These are phyloP conservation scores for Pachyrhynchus sulphureomaculatus DNA, from an alignment of 1,140 invertebrate genomes.

Conservation along the genomic window DNA sequence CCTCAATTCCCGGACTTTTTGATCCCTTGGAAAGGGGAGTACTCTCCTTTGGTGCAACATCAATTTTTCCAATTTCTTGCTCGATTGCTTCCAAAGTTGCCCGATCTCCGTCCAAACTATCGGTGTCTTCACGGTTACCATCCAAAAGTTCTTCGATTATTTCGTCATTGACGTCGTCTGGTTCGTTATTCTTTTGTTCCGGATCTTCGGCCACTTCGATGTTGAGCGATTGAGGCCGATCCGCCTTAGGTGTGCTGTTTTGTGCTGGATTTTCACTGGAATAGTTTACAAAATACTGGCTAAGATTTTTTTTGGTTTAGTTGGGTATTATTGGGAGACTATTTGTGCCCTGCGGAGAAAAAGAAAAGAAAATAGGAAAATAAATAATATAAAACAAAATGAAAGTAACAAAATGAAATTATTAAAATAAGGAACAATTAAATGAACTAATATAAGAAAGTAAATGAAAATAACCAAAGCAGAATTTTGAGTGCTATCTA, in stretches of 20 bases:
- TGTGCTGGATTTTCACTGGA: constrained; percentile 40
- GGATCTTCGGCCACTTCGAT: constrained; percentile 51
- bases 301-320: constrained; percentile 12
- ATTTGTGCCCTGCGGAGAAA: constrained; percentile 43
- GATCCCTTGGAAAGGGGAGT: constrained; percentile 2
- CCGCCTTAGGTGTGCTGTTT: constrained; percentile 47
- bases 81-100: constrained; percentile 2
- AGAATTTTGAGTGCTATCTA: no score
- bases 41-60: not conserved
- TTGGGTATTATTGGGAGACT: constrained; percentile 39
- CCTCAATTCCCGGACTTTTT: constrained; percentile 20
- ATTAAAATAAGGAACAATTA: not conserved
- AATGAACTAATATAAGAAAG: no score
- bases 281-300: constrained; percentile 38
- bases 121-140: constrained; percentile 16
- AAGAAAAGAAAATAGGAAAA: constrained; percentile 39
- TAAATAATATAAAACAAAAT: constrained; percentile 23
- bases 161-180: constrained; percentile 50
- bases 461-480: no score
- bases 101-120: constrained; percentile 13
- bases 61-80: constrained; percentile 12
- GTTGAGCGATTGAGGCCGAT: constrained; percentile 56
- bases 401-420: constrained; percentile 7
- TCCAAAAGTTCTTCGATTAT: constrained; percentile 32
- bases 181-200: constrained; percentile 44